Conservation (phyloP, 1,140 invertebrate species). For the Macrotrachela quadricornifera region DNA sequence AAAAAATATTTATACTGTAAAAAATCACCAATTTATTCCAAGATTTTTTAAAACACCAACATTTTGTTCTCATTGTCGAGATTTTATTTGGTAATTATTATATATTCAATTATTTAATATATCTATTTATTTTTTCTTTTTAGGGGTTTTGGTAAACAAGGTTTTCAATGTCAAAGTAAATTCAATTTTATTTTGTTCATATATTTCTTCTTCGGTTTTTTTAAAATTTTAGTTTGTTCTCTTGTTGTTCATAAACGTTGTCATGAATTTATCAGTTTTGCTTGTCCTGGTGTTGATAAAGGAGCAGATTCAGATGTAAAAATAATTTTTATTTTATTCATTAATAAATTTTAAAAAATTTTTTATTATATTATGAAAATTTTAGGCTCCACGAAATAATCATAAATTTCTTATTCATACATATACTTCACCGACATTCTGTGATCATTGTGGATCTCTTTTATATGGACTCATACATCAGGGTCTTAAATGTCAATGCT, state of each 20-base stretch:
- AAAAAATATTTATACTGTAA: conserved; percentile 86
- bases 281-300: conserved; percentile 89
- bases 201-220: not conserved
- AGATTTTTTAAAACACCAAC: conserved; percentile 99
- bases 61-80: conserved; percentile 98
- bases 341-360: conserved; percentile 12
- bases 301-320: conserved; percentile 80
- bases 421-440: conserved; percentile 92
- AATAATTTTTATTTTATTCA: conserved; percentile 34
- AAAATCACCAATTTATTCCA: conserved; percentile 91
- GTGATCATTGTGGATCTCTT: conserved; percentile 95
- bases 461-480: conserved; percentile 79
- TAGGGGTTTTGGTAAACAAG: conserved; percentile 93
- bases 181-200: conserved; percentile 38
- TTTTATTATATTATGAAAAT: too few species aligned
- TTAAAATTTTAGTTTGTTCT: conserved; percentile 25
- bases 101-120: not conserved
- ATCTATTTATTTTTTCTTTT: conserved; percentile 19
- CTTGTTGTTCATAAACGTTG: conserved; percentile 97
- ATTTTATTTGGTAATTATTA: conserved; percentile 89
- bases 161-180: conserved; percentile 70
- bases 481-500: conserved; percentile 88
- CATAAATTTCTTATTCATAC: conserved; percentile 85
- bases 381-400: conserved; percentile 30
- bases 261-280: conserved; percentile 96